Conservation (phyloP, 2,797 vertebrate species). For the Phaenicophaeus curvirostris region DNA sequence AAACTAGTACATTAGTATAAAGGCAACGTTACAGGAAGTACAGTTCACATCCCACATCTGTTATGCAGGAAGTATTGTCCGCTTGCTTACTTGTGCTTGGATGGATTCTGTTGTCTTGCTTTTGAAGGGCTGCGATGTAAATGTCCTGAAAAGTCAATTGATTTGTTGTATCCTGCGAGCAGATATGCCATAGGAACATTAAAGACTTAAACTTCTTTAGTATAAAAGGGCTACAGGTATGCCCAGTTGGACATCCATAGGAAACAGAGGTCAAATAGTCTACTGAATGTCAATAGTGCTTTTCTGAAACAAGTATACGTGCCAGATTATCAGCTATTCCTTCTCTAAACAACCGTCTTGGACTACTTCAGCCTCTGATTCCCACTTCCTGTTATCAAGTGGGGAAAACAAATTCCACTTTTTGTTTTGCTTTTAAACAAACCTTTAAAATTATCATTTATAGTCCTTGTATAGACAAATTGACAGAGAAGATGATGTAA, state of each 20-base stretch:
- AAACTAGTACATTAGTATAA: not conserved
- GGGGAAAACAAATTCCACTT: not conserved
- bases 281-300: slow-evolving; percentile 15
- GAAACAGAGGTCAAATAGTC: not conserved
- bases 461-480: not conserved
- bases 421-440: not conserved
- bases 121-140: not conserved
- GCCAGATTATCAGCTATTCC: not conserved
- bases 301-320: not conserved
- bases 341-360: not conserved
- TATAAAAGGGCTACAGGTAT: not conserved
- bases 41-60: not conserved
- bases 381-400: not conserved
- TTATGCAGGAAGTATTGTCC: not conserved
- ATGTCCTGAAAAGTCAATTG: not conserved
- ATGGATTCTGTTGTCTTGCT: not conserved
- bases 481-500: not conserved
- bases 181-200: not conserved
- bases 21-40: not conserved
- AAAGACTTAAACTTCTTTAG: not conserved
- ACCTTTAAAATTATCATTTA: not conserved
- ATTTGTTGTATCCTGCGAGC: not conserved
- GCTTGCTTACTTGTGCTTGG: not conserved
- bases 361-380: not conserved
- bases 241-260: not conserved